A percentile compares a stretch with the other conserved stretches of the same genome.
phyloP scores from a whole-genome alignment of 2,797 vertebrate genomes.

The Cossypha heuglini region DNA sequence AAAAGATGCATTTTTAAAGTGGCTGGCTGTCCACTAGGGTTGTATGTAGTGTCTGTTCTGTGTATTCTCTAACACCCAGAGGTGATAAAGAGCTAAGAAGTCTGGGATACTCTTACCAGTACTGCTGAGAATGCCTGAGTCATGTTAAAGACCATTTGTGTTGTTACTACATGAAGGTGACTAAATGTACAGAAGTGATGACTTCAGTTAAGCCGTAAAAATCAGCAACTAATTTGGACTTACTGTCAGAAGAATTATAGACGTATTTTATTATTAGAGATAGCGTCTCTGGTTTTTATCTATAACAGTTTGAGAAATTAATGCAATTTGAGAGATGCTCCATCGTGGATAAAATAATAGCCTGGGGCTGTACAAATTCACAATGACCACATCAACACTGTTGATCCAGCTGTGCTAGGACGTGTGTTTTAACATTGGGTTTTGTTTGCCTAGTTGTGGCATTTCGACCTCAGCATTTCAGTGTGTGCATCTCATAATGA shows the following conservation, averaged over 20 bases:
- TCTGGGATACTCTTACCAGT: not conserved
- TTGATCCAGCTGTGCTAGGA: not conserved
- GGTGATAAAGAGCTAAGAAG: not conserved
- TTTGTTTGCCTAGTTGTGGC: not conserved
- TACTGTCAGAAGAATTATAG: not conserved
- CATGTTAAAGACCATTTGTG: not conserved
- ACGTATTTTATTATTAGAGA: not conserved
- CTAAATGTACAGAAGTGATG: not conserved
- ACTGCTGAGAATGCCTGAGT: not conserved
- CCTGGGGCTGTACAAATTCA: not conserved
- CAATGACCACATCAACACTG: too few species aligned
- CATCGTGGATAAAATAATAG: not conserved
- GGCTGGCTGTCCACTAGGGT: accelerated
- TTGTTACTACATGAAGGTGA: not conserved
- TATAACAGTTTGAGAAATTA: not conserved
- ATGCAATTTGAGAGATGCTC: not conserved
- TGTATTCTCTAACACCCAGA: not conserved
- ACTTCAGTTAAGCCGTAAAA: not conserved
- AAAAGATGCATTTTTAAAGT: accelerated
- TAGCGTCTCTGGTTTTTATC: accelerated
- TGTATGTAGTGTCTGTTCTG: accelerated
- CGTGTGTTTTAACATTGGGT: accelerated
- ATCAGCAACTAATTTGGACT: not conserved
- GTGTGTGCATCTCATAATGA: not conserved
- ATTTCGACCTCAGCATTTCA: not conserved